phyloP scores from a whole-genome alignment of 2,888 invertebrate species.

The Augiades crinisus region DNA sequence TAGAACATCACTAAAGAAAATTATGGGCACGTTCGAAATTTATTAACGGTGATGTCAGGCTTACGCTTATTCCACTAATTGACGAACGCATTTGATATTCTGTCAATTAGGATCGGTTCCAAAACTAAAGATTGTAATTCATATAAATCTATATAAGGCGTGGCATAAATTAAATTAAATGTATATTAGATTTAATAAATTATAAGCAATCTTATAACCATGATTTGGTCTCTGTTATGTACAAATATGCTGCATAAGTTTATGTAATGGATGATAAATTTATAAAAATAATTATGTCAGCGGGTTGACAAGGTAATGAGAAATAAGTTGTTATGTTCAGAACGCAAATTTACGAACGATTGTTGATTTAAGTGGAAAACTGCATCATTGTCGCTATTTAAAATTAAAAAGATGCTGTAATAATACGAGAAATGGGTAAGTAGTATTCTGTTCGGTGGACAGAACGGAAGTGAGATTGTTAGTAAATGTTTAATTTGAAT shows the following conservation, averaged over 20 bases:
- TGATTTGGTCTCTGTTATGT: no score
- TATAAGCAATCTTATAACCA: no score
- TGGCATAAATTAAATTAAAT: conserved; percentile 29
- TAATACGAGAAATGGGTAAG: conserved; percentile 56
- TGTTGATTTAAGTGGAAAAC: conserved; percentile 57
- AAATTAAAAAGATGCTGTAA: conserved; percentile 50
- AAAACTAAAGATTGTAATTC: conserved; percentile 26
- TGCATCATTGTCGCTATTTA: conserved; percentile 41
- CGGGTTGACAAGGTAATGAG: neutral
- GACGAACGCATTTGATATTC: conserved; percentile 12
- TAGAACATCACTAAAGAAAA: neutral
- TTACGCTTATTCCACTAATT: neutral
- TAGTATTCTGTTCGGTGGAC: conserved; percentile 19
- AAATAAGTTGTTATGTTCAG: conserved; percentile 36
- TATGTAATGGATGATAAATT: neutral
- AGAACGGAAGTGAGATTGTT: conserved; percentile 34
- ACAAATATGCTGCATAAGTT: neutral
- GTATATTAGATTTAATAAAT: no score
- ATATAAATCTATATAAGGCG: conserved; percentile 23
- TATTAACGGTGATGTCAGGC: neutral
- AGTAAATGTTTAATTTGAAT: conserved; percentile 25
- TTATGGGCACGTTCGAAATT: neutral
- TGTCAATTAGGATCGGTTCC: conserved; percentile 31
- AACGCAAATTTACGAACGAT: conserved; percentile 49
- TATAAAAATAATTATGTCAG: conserved; percentile 2